Conservation (phyloP, 2,888 invertebrate species). For the Thera britannica region DNA sequence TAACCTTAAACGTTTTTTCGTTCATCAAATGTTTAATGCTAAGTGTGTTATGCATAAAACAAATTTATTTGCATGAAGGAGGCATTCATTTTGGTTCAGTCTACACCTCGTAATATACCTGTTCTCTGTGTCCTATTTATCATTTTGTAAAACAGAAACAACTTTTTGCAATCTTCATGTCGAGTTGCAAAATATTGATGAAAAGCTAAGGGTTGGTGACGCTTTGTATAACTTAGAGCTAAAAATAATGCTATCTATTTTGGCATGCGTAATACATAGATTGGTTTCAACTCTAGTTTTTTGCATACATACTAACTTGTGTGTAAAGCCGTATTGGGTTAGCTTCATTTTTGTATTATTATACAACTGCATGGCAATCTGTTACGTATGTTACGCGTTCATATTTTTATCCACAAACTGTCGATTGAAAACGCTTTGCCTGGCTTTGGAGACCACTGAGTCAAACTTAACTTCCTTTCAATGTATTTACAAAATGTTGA, state of each 20-base stretch:
- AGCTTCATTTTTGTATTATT: not conserved
- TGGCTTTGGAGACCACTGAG: not conserved
- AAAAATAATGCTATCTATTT: not conserved
- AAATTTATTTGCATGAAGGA: slow-evolving; percentile 5
- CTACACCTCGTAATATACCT: not conserved
- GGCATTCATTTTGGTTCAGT: not conserved
- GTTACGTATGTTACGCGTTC: slow-evolving; percentile 8
- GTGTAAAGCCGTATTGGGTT: slow-evolving; percentile 10
- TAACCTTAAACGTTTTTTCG: not conserved
- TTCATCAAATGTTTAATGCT: slow-evolving; percentile 5
- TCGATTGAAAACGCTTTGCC: slow-evolving; percentile 4
- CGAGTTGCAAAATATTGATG: slow-evolving; percentile 4
- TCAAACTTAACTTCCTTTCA: slow-evolving; percentile 1
- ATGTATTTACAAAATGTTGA: slow-evolving; percentile 6
- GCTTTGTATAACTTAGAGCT: not conserved
- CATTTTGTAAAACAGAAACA: not conserved
- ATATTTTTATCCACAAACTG: slow-evolving; percentile 6
- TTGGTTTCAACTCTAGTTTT: not conserved
- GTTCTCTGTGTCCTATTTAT: not conserved
- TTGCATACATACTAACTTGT: not conserved
- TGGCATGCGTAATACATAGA: not conserved
- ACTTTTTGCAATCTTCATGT: slow-evolving; percentile 1
- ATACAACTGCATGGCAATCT: not conserved
- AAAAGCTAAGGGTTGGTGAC: not conserved
- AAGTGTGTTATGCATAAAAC: not conserved